Conservation (phyloP, 2,113 vertebrate species). For the Murina feae region DNA sequence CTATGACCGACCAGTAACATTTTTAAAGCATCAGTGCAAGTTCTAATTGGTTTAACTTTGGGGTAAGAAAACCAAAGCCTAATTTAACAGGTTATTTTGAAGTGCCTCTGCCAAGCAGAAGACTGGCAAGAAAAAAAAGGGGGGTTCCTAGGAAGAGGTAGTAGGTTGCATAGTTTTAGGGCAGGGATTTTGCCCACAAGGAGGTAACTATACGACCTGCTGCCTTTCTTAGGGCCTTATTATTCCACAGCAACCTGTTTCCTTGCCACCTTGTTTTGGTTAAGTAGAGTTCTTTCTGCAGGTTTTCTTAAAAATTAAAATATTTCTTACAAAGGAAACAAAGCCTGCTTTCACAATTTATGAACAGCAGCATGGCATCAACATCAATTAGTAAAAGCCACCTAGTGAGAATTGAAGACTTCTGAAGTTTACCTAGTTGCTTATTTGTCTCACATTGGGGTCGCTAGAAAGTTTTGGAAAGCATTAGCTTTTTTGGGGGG, state of each 20-base stretch:
- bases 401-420: not conserved
- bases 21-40: not conserved
- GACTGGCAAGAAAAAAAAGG: conserved; percentile 76
- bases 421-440: not conserved
- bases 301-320: not conserved
- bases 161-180: conserved; percentile 91
- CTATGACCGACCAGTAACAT: not conserved
- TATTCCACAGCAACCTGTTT: conserved; percentile 67
- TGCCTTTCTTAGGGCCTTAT: conserved; percentile 88
- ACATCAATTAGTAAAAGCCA: not conserved
- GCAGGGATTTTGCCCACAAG: conserved; percentile 88
- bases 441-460: not conserved
- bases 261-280: conserved; percentile 46
- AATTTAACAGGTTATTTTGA: conserved; percentile 58
- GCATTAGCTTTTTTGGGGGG: not conserved
- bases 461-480: conserved; percentile 19
- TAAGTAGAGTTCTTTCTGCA: conserved; percentile 59
- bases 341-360: not conserved
- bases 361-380: not conserved
- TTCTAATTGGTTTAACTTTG: not conserved
- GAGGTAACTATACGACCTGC: conserved; percentile 90
- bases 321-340: not conserved
- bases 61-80: conserved; percentile 33
- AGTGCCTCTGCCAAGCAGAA: conserved; percentile 72
- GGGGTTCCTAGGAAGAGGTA: conserved; percentile 89